phyloP scores from a whole-genome alignment of 2,797 vertebrate species.

The Eutrigla gurnardus region DNA sequence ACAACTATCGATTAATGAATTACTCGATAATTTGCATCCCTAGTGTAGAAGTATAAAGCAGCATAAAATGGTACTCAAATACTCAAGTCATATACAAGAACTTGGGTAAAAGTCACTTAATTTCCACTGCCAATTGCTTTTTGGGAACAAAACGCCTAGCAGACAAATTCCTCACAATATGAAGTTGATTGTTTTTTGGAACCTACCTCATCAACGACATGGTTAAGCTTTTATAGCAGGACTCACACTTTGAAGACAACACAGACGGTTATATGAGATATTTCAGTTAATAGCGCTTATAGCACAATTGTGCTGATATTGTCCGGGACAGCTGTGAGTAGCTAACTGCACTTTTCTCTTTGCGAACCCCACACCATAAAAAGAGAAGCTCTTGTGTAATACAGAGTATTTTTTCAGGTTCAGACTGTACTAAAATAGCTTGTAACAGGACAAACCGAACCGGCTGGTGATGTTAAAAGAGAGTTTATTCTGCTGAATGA shows the following conservation, averaged over 20 bases:
- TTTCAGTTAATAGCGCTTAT: background rate
- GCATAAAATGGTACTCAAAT: background rate
- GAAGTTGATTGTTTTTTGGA: background rate
- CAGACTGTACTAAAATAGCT: conserved; percentile 14
- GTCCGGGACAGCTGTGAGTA: background rate
- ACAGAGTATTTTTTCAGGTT: background rate
- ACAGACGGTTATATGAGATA: background rate
- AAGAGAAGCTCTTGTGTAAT: background rate
- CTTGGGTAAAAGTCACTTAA: background rate
- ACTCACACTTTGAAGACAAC: background rate
- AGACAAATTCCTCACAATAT: background rate
- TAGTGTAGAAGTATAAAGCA: background rate
- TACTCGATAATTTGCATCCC: too few relatives aligned
- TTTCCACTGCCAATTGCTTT: background rate
- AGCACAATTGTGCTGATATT: background rate
- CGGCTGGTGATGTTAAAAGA: conserved; percentile 46
- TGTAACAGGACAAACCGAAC: conserved; percentile 68
- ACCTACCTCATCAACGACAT: too few relatives aligned
- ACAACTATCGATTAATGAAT: too few relatives aligned
- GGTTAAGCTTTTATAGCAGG: too few relatives aligned
- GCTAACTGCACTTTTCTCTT: background rate
- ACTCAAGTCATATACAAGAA: background rate
- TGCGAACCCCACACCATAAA: background rate
- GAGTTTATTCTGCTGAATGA: conserved; percentile 70
- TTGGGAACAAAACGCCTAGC: background rate